Base-by-base conservation (phyloP, 2,888 invertebrate genomes). In the Eupithecia abbreviata region DNA sequence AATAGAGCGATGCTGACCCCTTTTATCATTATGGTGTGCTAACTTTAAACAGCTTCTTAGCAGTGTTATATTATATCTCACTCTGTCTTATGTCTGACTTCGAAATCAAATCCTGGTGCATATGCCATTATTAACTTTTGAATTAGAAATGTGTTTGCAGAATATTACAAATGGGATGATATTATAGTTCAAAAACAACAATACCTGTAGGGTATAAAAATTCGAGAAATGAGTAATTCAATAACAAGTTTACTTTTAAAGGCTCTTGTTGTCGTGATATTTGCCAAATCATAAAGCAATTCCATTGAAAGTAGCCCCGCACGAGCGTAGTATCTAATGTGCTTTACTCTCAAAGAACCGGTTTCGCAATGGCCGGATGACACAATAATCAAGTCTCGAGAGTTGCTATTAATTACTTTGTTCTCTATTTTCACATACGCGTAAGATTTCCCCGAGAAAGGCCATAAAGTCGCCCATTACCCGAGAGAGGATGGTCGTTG, bases 401-500 rank as follows among this genome's bases (percentile, higher is more conserved):
- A 79, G 73, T 73, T 43, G 71, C 75, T 66, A 80, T 79, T 72
- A 76, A 78, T 77, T 73, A 70, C 78, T 75, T 79, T 75, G 72
- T 76, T 77, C 73, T 77, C 72, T 78, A 73, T 79, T 81, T 77
- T 79, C 73, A 78, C 74, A 68, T 72, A 69, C 68, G 74, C 73
- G 73, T 74, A 75, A 70, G 71, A 65, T 75, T 75, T 77, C 68
- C 68, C 77, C 49, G 49, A 76, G 71, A 77, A 55, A 76, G 74
- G 75, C 72, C 51, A 72, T 80, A 75, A 82, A 79, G 71, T 77
- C 42, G 73, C 74, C 72, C 68, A 75, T 74, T 66, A 78, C 45
- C 49, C 69, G 49, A 78, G 43, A 7, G 81, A 81, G 81, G 82
- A 80, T 86, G 88, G 88, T 87, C 89, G 87, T 86, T 87, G 90